These are phyloP conservation scores for Siphamia tubifer DNA, from an alignment of 2,113 vertebrate species.

Conservation along the genomic window DNA sequence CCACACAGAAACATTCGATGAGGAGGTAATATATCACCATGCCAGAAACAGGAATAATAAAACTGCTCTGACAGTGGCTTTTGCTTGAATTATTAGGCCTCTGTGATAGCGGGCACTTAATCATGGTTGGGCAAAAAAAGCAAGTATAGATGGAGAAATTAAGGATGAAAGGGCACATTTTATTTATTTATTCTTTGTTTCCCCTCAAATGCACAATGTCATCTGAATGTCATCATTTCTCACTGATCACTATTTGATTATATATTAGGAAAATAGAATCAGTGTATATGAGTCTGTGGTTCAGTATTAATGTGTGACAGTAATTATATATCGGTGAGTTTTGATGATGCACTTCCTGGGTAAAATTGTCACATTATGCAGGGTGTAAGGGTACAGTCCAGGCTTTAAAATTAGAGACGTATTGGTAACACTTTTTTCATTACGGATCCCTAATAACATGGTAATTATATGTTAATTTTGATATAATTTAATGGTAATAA, in stretches of 20 bases:
- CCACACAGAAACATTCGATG: not conserved
- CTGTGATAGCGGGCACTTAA: constrained; percentile 4
- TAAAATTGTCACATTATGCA: constrained; percentile 3
- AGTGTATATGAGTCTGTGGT: not conserved
- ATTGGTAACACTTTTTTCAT: not conserved
- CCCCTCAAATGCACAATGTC: constrained; percentile 1
- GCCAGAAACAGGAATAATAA: constrained; percentile 26
- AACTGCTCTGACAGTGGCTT: constrained; percentile 18
- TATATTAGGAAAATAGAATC: not conserved
- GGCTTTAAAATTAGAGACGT: not conserved
- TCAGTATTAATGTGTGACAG: not conserved
- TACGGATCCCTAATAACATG: no score
- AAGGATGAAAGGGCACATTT: not conserved
- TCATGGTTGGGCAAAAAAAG: not conserved
- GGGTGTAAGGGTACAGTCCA: constrained; percentile 2
- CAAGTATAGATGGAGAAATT: not conserved
- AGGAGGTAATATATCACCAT: constrained; percentile 16
- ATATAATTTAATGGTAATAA: no score
- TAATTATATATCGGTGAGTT: constrained; percentile 20
- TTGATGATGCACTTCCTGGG: constrained; percentile 21
- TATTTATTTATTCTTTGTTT: constrained; percentile 2
- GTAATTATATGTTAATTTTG: no score
- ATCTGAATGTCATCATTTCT: constrained; percentile 32
- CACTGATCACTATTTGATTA: not conserved
- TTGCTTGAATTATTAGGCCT: constrained; percentile 13